Conservation (phyloP, 2,113 vertebrate species). For the Burhinus oedicnemus region DNA sequence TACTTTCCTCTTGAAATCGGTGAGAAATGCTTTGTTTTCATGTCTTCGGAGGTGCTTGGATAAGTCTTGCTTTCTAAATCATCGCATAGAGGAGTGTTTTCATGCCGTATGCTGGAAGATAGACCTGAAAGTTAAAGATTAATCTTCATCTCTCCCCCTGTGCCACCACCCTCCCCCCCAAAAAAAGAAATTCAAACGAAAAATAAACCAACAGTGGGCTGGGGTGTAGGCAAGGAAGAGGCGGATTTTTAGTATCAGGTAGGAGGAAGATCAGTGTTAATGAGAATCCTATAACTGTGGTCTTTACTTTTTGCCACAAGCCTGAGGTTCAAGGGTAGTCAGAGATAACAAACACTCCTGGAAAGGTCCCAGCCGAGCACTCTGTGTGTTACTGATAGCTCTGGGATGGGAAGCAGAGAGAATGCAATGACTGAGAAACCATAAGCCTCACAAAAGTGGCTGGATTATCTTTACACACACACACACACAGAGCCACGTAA, state of each 20-base stretch:
- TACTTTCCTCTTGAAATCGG: neutral
- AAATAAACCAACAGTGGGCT: neutral
- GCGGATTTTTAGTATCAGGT: neutral
- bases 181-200: neutral
- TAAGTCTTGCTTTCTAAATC: neutral
- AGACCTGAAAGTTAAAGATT: neutral
- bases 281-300: neutral
- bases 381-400: neutral
- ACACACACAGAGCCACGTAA: neutral
- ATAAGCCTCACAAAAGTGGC: neutral
- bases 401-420: neutral
- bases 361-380: neutral
- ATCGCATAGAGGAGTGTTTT: neutral
- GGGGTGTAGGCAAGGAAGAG: neutral
- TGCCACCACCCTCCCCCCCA: fast-evolving
- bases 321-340: neutral
- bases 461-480: neutral
- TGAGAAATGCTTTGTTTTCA: neutral
- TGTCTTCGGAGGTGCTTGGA: neutral
- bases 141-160: neutral
- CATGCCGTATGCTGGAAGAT: neutral
- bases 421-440: neutral
- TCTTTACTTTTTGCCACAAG: neutral
- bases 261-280: neutral
- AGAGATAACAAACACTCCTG: neutral